Base-by-base conservation (phyloP, 2,888 invertebrate genomes). In the Oligia latruncula region DNA sequence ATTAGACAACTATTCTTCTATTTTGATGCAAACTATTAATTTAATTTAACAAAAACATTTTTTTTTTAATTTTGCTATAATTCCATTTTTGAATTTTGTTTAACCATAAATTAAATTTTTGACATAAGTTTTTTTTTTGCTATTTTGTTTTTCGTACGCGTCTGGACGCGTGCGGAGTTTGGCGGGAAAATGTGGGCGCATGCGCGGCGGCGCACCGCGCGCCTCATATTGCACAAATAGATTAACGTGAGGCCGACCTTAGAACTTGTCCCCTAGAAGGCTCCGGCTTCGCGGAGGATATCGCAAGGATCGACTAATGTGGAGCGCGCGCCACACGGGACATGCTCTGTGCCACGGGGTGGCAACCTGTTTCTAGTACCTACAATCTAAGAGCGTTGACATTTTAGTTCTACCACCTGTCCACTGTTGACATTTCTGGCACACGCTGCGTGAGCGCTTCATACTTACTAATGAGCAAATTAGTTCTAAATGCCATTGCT, bases 101-200 rank as follows among this genome's bases (percentile, higher is more conserved):
- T 64, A 74, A 78, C 71, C 73, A 82, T 85, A 83, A 81, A 83
- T 81, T 86, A 82, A 82, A 74, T 0, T 13, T 78, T 81, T 80
- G 35, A 71, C 77, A 77, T 83, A 80, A 72, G 74, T 76, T 78
- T 86, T 87, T 86, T 87, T 87, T 88, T 60, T n/a, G 52, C 23
- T 8, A 9, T 23, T 88, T 89, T 89, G 46, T 46, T 90, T 91
- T 90, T 89, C 77, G 86, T 88, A 93, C 92, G 94, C 93, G 94
- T 90, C 92, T 93, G 89, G 89, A 89, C 94, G 92, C 93, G 91
- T 88, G 91, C 93, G 92, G 91, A 91, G 95, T 93, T 93, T 95
- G 95, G 95, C 96, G 95, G 95, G 95, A 96, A 95, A 95, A 95
- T 95, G 96, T 91, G 86, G 83, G 93, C 94, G 95, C 95, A 92